A percentile compares a stretch with the other conserved stretches of the same genome.
Conservation (phyloP, 2,113 vertebrate genomes). For the Odobenus rosmarus region DNA sequence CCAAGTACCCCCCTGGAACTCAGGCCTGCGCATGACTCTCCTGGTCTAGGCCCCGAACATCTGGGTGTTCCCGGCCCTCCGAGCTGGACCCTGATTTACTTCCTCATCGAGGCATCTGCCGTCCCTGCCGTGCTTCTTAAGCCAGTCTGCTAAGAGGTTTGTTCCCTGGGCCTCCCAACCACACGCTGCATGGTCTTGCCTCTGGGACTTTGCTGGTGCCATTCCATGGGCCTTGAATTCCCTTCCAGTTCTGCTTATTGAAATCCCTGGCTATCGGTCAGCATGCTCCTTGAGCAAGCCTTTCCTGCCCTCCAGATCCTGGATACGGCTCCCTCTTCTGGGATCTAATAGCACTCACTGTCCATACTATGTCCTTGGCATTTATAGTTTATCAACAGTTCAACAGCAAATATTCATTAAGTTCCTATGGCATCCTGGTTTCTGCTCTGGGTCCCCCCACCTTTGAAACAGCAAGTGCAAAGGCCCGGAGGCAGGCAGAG, state of each 20-base stretch:
- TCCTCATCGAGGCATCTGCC: background rate
- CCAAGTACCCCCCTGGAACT: background rate
- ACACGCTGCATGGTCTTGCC: background rate
- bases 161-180: background rate
- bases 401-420: background rate
- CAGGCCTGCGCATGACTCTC: background rate
- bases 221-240: background rate
- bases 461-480: background rate
- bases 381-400: background rate
- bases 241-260: background rate
- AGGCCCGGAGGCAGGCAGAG: background rate
- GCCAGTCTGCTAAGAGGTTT: too few relatives aligned
- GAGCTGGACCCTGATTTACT: background rate
- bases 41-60: background rate
- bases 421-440: too few relatives aligned
- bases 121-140: background rate
- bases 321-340: background rate
- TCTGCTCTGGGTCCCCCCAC: background rate
- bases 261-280: rapidly evolving
- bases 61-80: background rate
- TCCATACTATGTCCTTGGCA: background rate
- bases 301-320: background rate
- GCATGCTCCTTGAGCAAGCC: background rate
- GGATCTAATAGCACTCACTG: background rate
- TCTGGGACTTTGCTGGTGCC: background rate